Evolutionary conservation across 35 echinoderm and acorn worm species (phyloP).

Genomic region (Ophiothrix spiculata): DNA sequence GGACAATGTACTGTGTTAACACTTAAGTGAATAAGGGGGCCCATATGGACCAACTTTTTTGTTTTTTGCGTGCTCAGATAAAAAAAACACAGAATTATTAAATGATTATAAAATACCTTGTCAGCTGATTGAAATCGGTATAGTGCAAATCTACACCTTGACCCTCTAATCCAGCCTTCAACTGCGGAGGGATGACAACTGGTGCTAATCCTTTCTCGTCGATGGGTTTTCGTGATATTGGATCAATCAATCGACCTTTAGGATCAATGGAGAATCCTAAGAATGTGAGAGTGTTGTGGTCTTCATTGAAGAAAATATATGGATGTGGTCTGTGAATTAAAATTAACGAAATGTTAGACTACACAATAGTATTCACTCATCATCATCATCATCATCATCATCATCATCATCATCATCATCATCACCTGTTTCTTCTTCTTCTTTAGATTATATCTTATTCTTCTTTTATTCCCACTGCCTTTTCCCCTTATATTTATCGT

Average conservation of each 20-base stretch:
- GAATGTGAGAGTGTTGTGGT: slow-evolving; percentile 7
- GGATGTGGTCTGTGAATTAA: slow-evolving; percentile 22
- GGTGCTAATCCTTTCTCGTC: background rate
- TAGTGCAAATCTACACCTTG: background rate
- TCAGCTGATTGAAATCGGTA: background rate
- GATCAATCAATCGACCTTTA: background rate
- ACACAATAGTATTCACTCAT: background rate
- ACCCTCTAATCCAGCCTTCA: background rate
- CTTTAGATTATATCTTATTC: too few species aligned
- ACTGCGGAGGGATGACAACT: background rate
- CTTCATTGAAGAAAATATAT: slow-evolving; percentile 40
- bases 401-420: background rate
- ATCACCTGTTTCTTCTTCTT: too few species aligned
- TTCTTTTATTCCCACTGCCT: too few species aligned
- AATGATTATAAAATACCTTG: too few species aligned
- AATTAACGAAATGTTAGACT: background rate
- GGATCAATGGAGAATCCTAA: slow-evolving; percentile 23
- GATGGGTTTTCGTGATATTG: background rate
- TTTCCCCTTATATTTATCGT: background rate
- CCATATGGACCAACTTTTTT: background rate
- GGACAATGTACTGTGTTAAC: background rate
- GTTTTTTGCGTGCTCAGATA: background rate
- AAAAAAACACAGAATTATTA: too few species aligned
- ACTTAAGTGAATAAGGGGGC: background rate
- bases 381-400: background rate